These are phyloP conservation scores for Drosophila sucinea DNA, from an alignment of 1,140 invertebrate species.

Conservation along the genomic window DNA sequence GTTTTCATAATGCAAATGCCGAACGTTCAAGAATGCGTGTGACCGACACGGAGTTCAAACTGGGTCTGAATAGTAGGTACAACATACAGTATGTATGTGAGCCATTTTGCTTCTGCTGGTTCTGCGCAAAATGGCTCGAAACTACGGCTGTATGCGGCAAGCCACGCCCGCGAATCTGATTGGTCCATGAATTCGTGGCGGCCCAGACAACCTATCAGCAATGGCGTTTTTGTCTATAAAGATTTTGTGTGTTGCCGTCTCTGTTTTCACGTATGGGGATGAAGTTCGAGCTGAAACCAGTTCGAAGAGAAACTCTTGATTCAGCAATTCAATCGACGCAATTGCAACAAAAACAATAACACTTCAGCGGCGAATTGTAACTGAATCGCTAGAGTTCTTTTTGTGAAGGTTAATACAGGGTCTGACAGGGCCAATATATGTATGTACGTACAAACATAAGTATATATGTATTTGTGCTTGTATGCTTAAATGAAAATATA, in stretches of 20 bases:
- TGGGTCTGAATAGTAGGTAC: slow-evolving; percentile 41
- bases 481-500: slow-evolving; percentile 1
- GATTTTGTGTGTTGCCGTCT: neutral
- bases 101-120: neutral
- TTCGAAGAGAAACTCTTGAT: slow-evolving; percentile 2
- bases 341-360: no score
- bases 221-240: slow-evolving; percentile 4
- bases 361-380: neutral
- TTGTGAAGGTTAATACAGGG: slow-evolving; percentile 7
- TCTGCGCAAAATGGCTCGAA: slow-evolving; percentile 12
- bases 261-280: neutral
- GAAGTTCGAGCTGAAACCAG: neutral
- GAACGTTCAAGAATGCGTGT: slow-evolving; percentile 34
- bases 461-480: neutral
- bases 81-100: slow-evolving; percentile 8
- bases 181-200: slow-evolving; percentile 11
- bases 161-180: slow-evolving; percentile 25
- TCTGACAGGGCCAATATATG: neutral
- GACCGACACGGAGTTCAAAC: slow-evolving; percentile 45
- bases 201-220: neutral
- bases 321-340: neutral
- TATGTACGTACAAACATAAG: slow-evolving; percentile 1
- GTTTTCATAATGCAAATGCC: neutral
- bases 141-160: neutral
- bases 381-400: neutral